Evolutionary conservation across 2,113 vertebrate species (phyloP).

Genomic region (Anser cygnoides): DNA sequence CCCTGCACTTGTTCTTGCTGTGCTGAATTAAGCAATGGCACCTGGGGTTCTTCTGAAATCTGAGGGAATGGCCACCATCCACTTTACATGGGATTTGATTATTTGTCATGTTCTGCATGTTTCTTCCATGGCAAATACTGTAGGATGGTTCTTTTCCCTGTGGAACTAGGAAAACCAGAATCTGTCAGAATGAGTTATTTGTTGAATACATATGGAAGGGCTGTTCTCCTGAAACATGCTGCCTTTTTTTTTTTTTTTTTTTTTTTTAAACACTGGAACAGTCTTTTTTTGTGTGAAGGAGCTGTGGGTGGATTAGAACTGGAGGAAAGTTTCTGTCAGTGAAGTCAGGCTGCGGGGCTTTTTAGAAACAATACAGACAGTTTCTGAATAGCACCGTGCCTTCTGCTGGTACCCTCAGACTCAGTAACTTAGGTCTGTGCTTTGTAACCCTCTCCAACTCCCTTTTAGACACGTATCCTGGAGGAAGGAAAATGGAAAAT

Average conservation of each 20-base stretch:
- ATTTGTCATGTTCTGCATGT: neutral
- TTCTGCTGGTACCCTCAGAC: neutral
- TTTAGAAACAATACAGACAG: neutral
- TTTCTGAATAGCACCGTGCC: neutral
- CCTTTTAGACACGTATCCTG: neutral
- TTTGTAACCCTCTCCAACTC: neutral
- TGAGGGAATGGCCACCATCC: neutral
- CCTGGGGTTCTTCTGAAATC: neutral
- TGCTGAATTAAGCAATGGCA: neutral
- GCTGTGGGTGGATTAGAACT: conserved; percentile 51
- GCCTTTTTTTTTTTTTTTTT: conserved; percentile 26
- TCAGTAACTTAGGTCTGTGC: neutral
- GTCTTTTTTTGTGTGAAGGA: conserved; percentile 10
- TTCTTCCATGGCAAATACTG: neutral
- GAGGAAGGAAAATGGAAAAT: neutral
- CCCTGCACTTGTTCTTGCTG: conserved; percentile 14
- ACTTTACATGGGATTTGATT: neutral
- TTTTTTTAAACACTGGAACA: neutral
- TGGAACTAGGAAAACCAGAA: neutral
- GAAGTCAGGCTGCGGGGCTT: neutral
- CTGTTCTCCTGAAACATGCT: neutral
- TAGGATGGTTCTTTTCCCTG: neutral
- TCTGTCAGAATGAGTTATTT: neutral
- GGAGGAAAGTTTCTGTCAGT: conserved; percentile 30
- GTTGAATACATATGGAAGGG: conserved; percentile 2